Evolutionary conservation across 2,888 invertebrate species (phyloP).

Genomic region (Andrena haemorrhoa): DNA sequence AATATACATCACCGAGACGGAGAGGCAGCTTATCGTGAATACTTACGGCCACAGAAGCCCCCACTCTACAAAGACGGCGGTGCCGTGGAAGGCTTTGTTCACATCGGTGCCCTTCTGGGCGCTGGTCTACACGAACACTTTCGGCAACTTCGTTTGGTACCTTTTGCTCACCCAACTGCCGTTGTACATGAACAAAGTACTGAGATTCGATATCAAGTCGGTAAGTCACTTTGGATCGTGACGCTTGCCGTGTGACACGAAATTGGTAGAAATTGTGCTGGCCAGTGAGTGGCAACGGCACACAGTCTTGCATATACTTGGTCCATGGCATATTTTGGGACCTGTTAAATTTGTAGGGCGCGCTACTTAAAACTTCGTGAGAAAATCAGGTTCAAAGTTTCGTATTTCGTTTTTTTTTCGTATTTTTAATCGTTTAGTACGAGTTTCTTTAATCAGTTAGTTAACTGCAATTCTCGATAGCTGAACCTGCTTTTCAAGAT

Average conservation of each 20-base stretch:
- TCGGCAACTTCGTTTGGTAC: constrained; percentile 86
- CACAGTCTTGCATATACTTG: too few species aligned
- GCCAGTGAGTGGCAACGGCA: too few species aligned
- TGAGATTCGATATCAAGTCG: constrained; percentile 84
- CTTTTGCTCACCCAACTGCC: constrained; percentile 86
- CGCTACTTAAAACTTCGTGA: too few species aligned
- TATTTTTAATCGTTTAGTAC: too few species aligned
- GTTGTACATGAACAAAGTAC: constrained; percentile 85
- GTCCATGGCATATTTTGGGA: too few species aligned
- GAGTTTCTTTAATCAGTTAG: too few species aligned
- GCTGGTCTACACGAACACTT: constrained; percentile 83
- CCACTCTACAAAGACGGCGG: constrained; percentile 39
- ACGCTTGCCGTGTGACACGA: too few species aligned
- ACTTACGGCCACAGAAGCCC: constrained; percentile 81
- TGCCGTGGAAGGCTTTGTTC: constrained; percentile 85
- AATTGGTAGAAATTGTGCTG: too few species aligned
- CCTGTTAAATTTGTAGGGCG: too few species aligned
- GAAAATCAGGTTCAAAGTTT: too few species aligned
- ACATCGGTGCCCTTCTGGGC: constrained; percentile 85
- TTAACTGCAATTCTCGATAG: too few species aligned
- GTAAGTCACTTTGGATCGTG: constrained; percentile 76
- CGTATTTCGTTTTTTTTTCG: too few species aligned
- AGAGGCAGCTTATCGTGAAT: constrained; percentile 79
- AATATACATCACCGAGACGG: constrained; percentile 81
- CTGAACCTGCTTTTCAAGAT: neutral